Percentiles rank a stretch among this genome's conserved stretches.
Conservation (phyloP, 2,888 invertebrate genomes). For the Lampropteryx suffumata region DNA sequence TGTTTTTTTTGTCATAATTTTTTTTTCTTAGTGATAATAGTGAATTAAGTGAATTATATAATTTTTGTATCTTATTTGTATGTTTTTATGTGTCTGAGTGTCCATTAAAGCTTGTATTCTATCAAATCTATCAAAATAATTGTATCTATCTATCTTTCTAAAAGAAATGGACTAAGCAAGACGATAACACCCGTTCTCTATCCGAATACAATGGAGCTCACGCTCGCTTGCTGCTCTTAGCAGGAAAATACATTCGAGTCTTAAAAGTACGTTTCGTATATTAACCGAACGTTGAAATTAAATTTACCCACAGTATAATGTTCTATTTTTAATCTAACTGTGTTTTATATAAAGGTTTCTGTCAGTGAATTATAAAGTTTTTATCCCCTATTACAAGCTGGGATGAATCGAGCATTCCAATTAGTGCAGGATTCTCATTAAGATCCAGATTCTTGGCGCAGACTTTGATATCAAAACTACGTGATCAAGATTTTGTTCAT, state of each 20-base stretch:
- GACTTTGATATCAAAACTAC: constrained; percentile 70
- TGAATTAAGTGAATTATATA: no score
- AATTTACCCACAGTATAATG: constrained; percentile 21
- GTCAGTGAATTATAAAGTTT: constrained; percentile 57
- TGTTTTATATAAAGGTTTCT: constrained; percentile 37
- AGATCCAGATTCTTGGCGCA: constrained; percentile 70
- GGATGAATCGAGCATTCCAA: constrained; percentile 74
- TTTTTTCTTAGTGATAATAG: no score
- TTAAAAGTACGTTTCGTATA: no score
- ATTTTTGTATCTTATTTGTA: no score
- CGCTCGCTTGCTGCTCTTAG: constrained; percentile 36
- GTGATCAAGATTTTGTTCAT: constrained; percentile 71
- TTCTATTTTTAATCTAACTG: constrained; percentile 6
- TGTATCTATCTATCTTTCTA: no score
- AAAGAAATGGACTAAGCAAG: constrained; percentile 36
- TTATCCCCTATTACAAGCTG: constrained; percentile 54
- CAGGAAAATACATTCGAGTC: constrained; percentile 44
- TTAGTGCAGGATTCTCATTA: constrained; percentile 76
- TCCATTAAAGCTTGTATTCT: no score
- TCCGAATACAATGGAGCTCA: no score
- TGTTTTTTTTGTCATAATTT: no score
- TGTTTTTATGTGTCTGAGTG: no score
- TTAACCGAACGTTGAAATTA: constrained; percentile 12
- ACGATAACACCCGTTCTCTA: constrained; percentile 33
- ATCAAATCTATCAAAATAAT: no score